Evolutionary conservation across 2,888 invertebrate genomes (phyloP).

Genomic region (Tortricodes alternella): DNA sequence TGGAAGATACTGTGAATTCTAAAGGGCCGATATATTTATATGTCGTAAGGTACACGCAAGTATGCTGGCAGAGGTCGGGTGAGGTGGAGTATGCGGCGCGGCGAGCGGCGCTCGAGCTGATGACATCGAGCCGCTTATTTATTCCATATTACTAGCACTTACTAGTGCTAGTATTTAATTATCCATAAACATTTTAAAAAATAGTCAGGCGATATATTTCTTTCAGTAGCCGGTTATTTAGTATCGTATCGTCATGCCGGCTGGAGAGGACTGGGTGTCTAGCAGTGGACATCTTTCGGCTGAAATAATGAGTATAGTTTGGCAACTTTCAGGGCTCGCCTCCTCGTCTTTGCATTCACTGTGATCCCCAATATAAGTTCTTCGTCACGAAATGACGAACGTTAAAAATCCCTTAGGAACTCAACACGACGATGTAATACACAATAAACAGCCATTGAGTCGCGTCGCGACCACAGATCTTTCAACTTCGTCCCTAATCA

Average conservation of each 20-base stretch:
- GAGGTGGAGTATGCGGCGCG: conserved; percentile 19
- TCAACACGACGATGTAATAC: conserved; percentile 49
- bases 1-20: conserved; percentile 29
- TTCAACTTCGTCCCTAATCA: conserved; percentile 66
- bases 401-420: conserved; percentile 35
- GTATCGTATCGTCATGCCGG: conserved; percentile 1
- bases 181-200: conserved; percentile 17
- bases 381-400: conserved; percentile 8
- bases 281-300: too few species aligned
- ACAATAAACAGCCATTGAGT: conserved; percentile 47
- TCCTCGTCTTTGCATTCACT: neutral
- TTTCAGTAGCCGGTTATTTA: conserved; percentile 13
- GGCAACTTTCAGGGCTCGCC: too few species aligned
- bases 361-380: neutral
- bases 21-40: conserved; percentile 24
- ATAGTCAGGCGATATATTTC: neutral
- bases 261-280: too few species aligned
- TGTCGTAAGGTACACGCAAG: conserved; percentile 21
- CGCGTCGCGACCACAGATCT: conserved; percentile 59
- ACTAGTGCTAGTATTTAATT: too few species aligned
- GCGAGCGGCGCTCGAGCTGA: neutral
- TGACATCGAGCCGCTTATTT: conserved; percentile 3
- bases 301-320: too few species aligned
- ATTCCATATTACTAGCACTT: neutral
- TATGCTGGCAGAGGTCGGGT: conserved; percentile 27